Evolutionary conservation across 2,797 vertebrate species (phyloP).

Genomic region (Anas acuta): DNA sequence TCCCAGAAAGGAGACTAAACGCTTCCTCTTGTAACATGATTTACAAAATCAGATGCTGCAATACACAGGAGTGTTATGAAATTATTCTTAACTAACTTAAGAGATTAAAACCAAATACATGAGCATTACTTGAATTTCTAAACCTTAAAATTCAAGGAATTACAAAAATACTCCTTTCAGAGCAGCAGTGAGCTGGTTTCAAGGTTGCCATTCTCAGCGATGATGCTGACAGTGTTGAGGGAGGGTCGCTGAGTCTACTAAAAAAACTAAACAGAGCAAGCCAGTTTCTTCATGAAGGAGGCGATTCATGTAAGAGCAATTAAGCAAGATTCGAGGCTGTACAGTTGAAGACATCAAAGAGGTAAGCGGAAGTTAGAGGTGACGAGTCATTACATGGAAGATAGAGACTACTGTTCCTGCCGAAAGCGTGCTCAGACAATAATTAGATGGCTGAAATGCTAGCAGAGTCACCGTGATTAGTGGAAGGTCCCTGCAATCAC

Average conservation of each 20-base stretch:
- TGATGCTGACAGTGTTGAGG: not conserved
- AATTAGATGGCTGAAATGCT: not conserved
- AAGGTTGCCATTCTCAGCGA: not conserved
- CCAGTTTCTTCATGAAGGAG: not conserved
- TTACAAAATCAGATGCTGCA: not conserved
- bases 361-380: not conserved
- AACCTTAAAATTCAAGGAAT: not conserved
- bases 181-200: not conserved
- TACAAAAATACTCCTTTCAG: not conserved
- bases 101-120: not conserved
- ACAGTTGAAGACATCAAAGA: not conserved
- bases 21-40: not conserved
- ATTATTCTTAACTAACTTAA: not conserved
- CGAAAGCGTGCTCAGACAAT: not conserved
- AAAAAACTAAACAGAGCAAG: not conserved
- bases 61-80: not conserved
- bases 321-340: not conserved
- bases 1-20: not conserved
- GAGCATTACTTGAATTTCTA: not conserved
- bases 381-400: not conserved
- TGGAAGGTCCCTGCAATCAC: not conserved
- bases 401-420: not conserved
- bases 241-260: not conserved
- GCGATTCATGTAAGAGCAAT: not conserved
- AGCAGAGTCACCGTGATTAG: not conserved